Evolutionary conservation across 2,113 vertebrate genomes (phyloP).

Genomic region (Oncorhynchus tshawytscha): DNA sequence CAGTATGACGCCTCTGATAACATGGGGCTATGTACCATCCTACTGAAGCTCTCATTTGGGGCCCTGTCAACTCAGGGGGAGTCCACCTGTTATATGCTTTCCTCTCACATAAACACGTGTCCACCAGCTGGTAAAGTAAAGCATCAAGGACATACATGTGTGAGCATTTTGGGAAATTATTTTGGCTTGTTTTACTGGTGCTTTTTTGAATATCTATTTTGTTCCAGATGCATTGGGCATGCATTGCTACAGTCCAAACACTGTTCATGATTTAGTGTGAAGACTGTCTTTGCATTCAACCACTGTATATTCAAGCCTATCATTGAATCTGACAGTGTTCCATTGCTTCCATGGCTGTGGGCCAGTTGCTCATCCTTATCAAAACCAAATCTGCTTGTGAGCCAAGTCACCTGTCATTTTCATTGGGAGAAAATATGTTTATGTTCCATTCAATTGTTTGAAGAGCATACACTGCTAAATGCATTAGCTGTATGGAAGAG

Average conservation of each 20-base stretch:
- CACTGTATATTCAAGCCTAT: neutral
- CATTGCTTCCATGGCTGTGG: neutral
- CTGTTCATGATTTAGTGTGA: neutral
- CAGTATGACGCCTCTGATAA: too few relatives aligned
- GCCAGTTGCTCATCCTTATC: neutral
- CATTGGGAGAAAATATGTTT: constrained; percentile 3
- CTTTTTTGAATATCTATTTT: too few relatives aligned
- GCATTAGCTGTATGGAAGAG: neutral
- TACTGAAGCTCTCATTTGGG: neutral
- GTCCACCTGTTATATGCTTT: constrained; percentile 23
- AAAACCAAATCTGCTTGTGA: neutral
- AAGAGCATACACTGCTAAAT: constrained; percentile 8
- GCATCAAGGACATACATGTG: constrained; percentile 47
- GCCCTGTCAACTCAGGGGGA: neutral
- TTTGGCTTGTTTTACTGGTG: too few relatives aligned
- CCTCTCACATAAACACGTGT: constrained; percentile 50
- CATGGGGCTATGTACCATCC: neutral
- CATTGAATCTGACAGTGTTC: neutral
- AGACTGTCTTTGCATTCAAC: neutral
- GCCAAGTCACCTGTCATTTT: constrained; percentile 15
- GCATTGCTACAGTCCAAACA: neutral
- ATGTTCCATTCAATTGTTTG: constrained; percentile 25
- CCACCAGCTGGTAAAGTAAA: constrained; percentile 54
- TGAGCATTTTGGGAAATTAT: constrained; percentile 14
- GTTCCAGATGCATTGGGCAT: neutral